phyloP scores from a whole-genome alignment of 2,113 vertebrate species.

The Potamarius usumacintae region DNA sequence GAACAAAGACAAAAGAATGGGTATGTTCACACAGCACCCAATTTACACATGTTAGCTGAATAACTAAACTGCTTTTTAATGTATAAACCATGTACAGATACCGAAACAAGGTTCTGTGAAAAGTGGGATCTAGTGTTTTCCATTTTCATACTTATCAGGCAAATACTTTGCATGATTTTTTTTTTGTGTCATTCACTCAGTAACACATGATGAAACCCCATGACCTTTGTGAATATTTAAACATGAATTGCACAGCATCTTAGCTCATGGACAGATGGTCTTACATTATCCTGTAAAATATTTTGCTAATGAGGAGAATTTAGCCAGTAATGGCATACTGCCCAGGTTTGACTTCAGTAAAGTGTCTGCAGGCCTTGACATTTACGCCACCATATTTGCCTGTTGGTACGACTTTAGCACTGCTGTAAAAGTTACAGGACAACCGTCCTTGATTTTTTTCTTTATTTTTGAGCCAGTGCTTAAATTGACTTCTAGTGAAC shows the following conservation, averaged over 20 bases:
- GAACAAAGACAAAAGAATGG: slow-evolving; percentile 44
- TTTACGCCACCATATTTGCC: not conserved
- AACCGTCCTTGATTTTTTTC: not conserved
- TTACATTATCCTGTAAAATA: slow-evolving; percentile 23
- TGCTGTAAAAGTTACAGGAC: slow-evolving; percentile 4
- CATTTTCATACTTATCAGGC: slow-evolving; percentile 10
- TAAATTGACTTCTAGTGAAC: not conserved
- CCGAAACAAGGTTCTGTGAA: not conserved
- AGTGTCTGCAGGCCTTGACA: slow-evolving; percentile 11
- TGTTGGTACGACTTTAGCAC: not conserved
- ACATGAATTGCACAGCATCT: slow-evolving; percentile 12
- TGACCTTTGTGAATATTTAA: slow-evolving; percentile 32
- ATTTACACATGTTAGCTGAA: slow-evolving; percentile 28
- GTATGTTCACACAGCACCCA: slow-evolving; percentile 23
- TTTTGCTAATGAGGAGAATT: slow-evolving; percentile 6
- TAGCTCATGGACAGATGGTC: slow-evolving; percentile 34
- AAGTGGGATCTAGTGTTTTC: not conserved
- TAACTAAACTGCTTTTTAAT: slow-evolving; percentile 1
- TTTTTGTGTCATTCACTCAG: not conserved
- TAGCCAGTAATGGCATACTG: slow-evolving; percentile 19
- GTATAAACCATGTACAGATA: not conserved
- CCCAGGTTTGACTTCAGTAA: slow-evolving; percentile 26
- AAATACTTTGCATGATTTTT: not conserved
- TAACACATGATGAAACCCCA: slow-evolving; percentile 6
- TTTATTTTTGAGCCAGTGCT: not conserved